Percentiles rank a stretch among this genome's conserved stretches.
Conservation (phyloP, 2,888 invertebrate species). For the Drosophila borealis region DNA sequence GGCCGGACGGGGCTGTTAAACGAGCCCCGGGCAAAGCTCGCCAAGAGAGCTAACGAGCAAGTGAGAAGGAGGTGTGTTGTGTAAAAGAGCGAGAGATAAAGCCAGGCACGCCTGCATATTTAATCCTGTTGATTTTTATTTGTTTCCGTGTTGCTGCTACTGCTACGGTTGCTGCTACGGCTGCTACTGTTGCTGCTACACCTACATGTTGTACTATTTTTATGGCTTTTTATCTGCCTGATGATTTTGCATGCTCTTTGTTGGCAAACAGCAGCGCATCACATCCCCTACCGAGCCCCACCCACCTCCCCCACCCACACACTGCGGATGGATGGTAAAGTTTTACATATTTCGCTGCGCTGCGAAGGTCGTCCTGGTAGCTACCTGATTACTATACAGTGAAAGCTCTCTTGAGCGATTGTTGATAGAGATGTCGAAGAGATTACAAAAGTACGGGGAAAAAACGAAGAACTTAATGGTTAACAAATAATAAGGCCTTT, state of each 20-base stretch:
- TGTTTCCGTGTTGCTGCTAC: constrained; percentile 58
- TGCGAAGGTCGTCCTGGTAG: constrained; percentile 32
- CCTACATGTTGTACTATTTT: constrained; percentile 57
- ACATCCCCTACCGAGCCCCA: neutral
- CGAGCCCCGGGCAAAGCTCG: constrained; percentile 63
- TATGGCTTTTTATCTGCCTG: constrained; percentile 60
- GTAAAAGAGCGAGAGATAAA: constrained; percentile 5
- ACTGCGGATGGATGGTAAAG: neutral
- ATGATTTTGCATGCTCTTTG: constrained; percentile 66
- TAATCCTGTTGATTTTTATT: constrained; percentile 78
- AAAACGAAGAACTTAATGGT: no score
- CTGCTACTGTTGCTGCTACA: constrained; percentile 20
- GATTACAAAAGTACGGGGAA: no score
- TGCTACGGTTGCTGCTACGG: constrained; percentile 20
- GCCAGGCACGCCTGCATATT: constrained; percentile 61
- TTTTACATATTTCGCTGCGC: constrained; percentile 21
- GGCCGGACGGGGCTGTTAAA: constrained; percentile 41
- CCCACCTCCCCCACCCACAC: neutral
- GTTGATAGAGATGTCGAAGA: no score
- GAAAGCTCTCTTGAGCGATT: neutral
- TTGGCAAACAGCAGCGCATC: constrained; percentile 32
- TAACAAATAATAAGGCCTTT: no score
- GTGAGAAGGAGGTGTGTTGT: neutral
- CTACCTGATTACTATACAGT: constrained; percentile 12
- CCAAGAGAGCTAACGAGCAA: constrained; percentile 12